Base-by-base conservation (phyloP, 2,113 vertebrate species). In the Cercocebus atys region DNA sequence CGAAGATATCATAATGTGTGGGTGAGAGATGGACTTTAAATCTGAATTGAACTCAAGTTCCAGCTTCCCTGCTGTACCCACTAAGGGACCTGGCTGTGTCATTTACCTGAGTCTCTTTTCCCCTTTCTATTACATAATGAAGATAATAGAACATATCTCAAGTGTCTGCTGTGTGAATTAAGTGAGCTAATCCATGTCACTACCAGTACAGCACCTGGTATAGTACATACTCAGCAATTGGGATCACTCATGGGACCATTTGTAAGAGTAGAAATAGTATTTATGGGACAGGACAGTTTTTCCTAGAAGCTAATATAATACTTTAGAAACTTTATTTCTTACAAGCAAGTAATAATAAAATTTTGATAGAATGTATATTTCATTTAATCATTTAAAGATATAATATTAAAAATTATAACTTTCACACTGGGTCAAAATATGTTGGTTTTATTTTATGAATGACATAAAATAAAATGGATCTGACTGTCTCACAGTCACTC, bases 331-430 rank as follows among this genome's bases (percentile, higher is more conserved):
- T 94, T 75, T 50, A 25, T 83, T 93, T 97, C 91, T 97, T 68
- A 32, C 84, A 75, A 85, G 59, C 5, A 73, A 96, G 73, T 97
- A 83, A 55, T 80, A 88, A 94, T 86, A 47, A 94, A 97, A 92
- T 95, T 75, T 23, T 80, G 82, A 83, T 90, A 78, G 95, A 97
- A 87, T 40, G 20, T 16, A 91, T 61, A n/a, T 18, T 0, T 90
- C 38, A 25, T 0, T 1, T 73, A 86, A n/a, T 95, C 55, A 22
- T 73, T 84, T 97, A 87, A 82, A 95, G 47, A 81, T 97, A 83
- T n/a, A 96, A 95, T 93, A 68, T 68, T 85, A 23, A 87, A 80
- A 72, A 66, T 89, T 66, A 35, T 13, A 16, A 59, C 35, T 68
- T 85, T 94, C 66, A 82, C 7, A 12, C 30, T 52, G 17, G 23